A percentile compares a stretch with the other conserved stretches of the same genome.
Evolutionary conservation across 2,797 vertebrate species (phyloP).

Genomic region (Spondyliosoma cantharus): DNA sequence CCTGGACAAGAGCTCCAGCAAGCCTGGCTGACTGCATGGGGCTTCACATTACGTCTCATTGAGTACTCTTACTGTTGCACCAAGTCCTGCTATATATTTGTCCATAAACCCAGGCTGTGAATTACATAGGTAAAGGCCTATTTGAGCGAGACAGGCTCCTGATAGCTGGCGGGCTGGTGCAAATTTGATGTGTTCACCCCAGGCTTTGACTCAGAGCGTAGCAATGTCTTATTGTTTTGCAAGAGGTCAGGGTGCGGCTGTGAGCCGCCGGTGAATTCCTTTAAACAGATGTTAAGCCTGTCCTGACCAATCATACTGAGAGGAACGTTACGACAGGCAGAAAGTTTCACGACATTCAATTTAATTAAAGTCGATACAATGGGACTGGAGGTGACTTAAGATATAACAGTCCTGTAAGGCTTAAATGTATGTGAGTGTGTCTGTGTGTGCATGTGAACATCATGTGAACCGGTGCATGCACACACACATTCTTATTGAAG

Average conservation of each 20-base stretch:
- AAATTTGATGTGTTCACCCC: conserved; percentile 58
- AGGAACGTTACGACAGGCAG: conserved; percentile 69
- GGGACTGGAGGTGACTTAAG: conserved; percentile 71
- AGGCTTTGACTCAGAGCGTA: conserved; percentile 53
- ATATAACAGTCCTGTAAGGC: conserved; percentile 69
- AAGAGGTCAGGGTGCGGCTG: conserved; percentile 42
- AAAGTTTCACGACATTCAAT: conserved; percentile 76
- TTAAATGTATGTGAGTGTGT: conserved; percentile 26
- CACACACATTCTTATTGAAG: conserved; percentile 30
- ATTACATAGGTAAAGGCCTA: conserved; percentile 62
- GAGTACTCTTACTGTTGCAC: conserved; percentile 64
- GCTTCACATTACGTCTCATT: conserved; percentile 73
- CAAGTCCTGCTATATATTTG: conserved; percentile 60
- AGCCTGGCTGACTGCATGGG: conserved; percentile 73
- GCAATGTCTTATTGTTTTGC: conserved; percentile 45
- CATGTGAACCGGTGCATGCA: background rate
- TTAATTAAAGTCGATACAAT: conserved; percentile 81
- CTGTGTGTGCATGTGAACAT: background rate
- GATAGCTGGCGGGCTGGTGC: conserved; percentile 49
- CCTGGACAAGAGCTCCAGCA: conserved; percentile 76
- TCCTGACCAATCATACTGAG: conserved; percentile 75
- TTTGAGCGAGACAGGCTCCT: conserved; percentile 54
- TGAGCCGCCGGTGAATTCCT: conserved; percentile 62
- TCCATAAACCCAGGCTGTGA: conserved; percentile 44
- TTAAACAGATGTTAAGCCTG: conserved; percentile 79